These are phyloP conservation scores for Artibeus lituratus DNA, from an alignment of 2,797 vertebrate species.

Conservation along the genomic window DNA sequence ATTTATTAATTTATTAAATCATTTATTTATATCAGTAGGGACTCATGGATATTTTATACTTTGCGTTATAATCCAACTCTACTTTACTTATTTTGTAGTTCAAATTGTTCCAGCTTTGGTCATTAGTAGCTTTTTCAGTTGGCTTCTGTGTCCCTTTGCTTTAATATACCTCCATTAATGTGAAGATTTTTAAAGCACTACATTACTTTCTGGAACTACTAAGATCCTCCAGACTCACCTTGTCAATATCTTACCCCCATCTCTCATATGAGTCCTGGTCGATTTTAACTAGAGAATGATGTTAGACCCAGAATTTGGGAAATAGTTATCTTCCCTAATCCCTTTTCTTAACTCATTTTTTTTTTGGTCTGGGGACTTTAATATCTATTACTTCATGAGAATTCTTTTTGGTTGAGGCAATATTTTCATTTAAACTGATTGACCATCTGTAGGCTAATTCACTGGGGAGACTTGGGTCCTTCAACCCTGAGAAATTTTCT, in stretches of 20 bases:
- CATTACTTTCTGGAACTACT: not conserved
- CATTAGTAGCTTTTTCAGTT: not conserved
- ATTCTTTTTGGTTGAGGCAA: not conserved
- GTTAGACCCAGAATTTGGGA: not conserved
- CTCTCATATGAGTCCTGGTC: not conserved
- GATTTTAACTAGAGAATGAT: not conserved
- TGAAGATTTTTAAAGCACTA: not conserved
- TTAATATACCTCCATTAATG: not conserved
- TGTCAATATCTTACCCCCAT: not conserved
- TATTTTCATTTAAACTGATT: slow-evolving; percentile 6
- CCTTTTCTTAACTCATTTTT: not conserved
- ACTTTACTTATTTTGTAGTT: not conserved
- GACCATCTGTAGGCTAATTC: not conserved
- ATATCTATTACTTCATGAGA: not conserved
- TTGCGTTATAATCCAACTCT: slow-evolving; percentile 1
- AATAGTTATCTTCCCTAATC: not conserved
- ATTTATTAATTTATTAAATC: slow-evolving; percentile 39
- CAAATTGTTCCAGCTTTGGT: not conserved
- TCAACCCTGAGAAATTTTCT: not conserved
- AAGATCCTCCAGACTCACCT: not conserved
- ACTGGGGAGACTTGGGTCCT: not conserved
- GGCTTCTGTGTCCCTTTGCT: not conserved
- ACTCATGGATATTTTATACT: slow-evolving; percentile 50
- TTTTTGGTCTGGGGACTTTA: not conserved
- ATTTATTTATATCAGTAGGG: slow-evolving; percentile 35